These are phyloP conservation scores for Dermolepida albohirtum DNA, from an alignment of 2,888 invertebrate species.

Conservation along the genomic window DNA sequence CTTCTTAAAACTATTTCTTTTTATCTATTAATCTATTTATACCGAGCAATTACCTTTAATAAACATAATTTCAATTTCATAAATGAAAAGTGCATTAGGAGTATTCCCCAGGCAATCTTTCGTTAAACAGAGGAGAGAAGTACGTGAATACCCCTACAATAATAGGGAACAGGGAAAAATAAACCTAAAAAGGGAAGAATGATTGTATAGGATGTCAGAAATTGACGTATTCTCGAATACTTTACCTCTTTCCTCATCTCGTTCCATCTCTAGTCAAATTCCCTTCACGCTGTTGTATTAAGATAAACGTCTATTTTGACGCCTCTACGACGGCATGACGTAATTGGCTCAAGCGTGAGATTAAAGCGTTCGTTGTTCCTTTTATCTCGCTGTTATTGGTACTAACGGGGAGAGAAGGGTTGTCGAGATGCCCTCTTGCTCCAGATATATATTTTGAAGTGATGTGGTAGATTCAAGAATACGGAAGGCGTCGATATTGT, in stretches of 20 bases:
- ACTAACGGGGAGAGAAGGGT: slow-evolving; percentile 37
- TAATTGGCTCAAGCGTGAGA: slow-evolving; percentile 50
- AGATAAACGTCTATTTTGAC: slow-evolving; percentile 41
- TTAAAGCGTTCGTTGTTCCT: slow-evolving; percentile 50
- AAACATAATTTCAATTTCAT: too few relatives aligned
- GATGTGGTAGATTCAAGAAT: slow-evolving; percentile 16
- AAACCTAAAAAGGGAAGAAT: too few relatives aligned
- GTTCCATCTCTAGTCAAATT: slow-evolving; percentile 23
- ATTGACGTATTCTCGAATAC: slow-evolving; percentile 32
- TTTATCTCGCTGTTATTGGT: slow-evolving; percentile 52
- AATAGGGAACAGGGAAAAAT: too few relatives aligned
- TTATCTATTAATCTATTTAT: too few relatives aligned
- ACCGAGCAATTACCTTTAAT: too few relatives aligned
- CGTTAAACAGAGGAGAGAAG: too few relatives aligned
- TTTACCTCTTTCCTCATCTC: slow-evolving; percentile 25
- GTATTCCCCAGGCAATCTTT: too few relatives aligned
- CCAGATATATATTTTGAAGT: slow-evolving; percentile 26
- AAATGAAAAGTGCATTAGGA: too few relatives aligned
- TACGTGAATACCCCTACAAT: too few relatives aligned
- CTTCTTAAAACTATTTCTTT: too few relatives aligned
- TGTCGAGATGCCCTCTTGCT: slow-evolving; percentile 22
- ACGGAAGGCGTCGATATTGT: slow-evolving; percentile 9
- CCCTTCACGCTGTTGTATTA: slow-evolving; percentile 34
- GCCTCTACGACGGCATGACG: slow-evolving; percentile 44
- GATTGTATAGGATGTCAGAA: slow-evolving; percentile 16